Percentiles rank a stretch among this genome's conserved stretches.
These are phyloP conservation scores for Clytia hemisphaerica DNA, from an alignment of 30 jellyfish, hydroid and myxozoan genomes.

Conservation along the genomic window DNA sequence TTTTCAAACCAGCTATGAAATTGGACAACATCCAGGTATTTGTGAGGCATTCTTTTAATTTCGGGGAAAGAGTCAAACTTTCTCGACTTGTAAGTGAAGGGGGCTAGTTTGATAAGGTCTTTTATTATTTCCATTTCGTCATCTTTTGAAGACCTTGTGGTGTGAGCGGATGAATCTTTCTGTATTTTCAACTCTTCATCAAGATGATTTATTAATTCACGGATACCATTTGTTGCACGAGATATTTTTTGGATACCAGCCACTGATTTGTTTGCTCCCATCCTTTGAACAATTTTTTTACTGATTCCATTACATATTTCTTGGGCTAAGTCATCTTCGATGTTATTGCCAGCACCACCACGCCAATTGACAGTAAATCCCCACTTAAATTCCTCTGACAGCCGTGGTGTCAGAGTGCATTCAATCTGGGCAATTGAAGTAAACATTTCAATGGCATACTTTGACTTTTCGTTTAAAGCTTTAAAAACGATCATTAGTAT, in stretches of 20 bases:
- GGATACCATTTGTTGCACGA: background rate
- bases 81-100: background rate
- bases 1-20: too few species aligned
- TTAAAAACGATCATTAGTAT: background rate
- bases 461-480: background rate
- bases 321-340: conserved; percentile 7
- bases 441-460: conserved; percentile 2
- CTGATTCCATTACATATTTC: background rate
- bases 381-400: conserved; percentile 1
- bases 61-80: conserved; percentile 6
- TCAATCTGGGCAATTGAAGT: too few species aligned
- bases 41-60: background rate
- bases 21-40: too few species aligned
- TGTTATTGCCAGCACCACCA: conserved; percentile 1
- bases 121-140: background rate
- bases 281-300: background rate
- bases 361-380: too few species aligned
- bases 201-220: background rate
- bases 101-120: background rate
- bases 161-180: background rate
- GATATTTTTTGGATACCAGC: background rate
- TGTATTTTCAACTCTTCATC: background rate
- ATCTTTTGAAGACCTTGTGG: too few species aligned
- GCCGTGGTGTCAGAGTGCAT: background rate
- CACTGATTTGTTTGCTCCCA: background rate